Percentiles rank a stretch among this genome's conserved stretches.
Evolutionary conservation across 2,888 invertebrate genomes (phyloP).

Genomic region (Euspilapteryx auroguttella): DNA sequence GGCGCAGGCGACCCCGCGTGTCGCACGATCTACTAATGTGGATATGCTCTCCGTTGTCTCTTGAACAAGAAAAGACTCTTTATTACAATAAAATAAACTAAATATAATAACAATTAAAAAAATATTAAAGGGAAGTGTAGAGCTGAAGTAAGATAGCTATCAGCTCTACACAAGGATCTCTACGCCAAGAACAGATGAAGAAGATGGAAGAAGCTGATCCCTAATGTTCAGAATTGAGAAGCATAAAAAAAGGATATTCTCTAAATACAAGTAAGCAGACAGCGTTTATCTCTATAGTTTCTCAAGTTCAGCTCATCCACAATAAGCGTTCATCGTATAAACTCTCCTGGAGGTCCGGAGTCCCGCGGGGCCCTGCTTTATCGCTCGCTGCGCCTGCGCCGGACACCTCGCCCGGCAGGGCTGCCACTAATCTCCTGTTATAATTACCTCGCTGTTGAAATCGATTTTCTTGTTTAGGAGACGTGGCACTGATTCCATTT

Average conservation of each 20-base stretch:
- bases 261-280: too few relatives aligned
- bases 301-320: constrained; percentile 18
- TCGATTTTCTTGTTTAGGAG: too few relatives aligned
- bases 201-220: not conserved
- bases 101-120: too few relatives aligned
- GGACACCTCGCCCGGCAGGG: constrained; percentile 28
- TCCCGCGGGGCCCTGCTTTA: constrained; percentile 57
- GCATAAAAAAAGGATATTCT: too few relatives aligned
- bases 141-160: too few relatives aligned
- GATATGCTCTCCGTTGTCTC: constrained; percentile 14
- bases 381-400: constrained; percentile 53
- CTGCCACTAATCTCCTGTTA: not conserved
- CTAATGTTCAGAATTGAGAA: not conserved
- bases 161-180: too few relatives aligned
- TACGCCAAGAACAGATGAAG: not conserved
- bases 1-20: constrained; percentile 40
- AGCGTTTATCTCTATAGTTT: too few relatives aligned
- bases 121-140: not conserved
- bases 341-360: constrained; percentile 46
- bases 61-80: not conserved
- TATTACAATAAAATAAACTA: too few relatives aligned
- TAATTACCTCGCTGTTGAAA: too few relatives aligned
- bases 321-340: constrained; percentile 11
- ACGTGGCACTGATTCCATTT: too few relatives aligned
- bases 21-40: constrained; percentile 14